A percentile compares a stretch with the other conserved stretches of the same genome.
These are phyloP conservation scores for Buathra laborator DNA, from an alignment of 2,888 invertebrate genomes.

Conservation along the genomic window DNA sequence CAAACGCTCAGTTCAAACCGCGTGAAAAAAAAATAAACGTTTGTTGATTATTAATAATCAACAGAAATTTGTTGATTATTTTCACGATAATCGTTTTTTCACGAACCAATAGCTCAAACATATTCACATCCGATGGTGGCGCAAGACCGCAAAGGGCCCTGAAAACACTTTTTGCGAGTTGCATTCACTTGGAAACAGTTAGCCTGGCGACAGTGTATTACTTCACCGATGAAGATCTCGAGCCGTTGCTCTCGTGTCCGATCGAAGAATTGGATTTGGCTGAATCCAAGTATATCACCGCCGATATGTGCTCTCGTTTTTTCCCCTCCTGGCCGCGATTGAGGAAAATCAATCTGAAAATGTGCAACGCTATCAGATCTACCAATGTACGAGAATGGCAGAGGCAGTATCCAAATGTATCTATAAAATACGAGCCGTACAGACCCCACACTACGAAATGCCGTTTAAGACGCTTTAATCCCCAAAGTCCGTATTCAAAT, in stretches of 20 bases:
- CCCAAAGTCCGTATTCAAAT: no score
- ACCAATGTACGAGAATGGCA: not conserved
- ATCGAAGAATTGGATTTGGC: not conserved
- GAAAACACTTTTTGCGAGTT: not conserved
- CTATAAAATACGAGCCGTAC: not conserved
- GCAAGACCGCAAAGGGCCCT: not conserved
- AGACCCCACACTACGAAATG: no score
- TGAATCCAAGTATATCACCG: not conserved
- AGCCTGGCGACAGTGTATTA: not conserved
- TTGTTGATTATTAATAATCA: no score
- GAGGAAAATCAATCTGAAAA: not conserved
- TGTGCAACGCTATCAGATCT: not conserved
- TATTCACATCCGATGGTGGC: no score
- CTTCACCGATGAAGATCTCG: not conserved
- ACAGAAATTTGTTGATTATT: no score
- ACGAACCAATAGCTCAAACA: no score
- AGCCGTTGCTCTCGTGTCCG: not conserved
- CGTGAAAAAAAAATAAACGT: not conserved
- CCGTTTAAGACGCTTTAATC: no score
- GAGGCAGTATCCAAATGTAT: not conserved
- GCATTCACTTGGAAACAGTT: not conserved
- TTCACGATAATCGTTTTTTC: no score
- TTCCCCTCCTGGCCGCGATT: not conserved
- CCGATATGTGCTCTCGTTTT: not conserved
- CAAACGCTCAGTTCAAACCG: not conserved